Evolutionary conservation across 2,797 vertebrate genomes (phyloP).

Genomic region (Morus bassanus): DNA sequence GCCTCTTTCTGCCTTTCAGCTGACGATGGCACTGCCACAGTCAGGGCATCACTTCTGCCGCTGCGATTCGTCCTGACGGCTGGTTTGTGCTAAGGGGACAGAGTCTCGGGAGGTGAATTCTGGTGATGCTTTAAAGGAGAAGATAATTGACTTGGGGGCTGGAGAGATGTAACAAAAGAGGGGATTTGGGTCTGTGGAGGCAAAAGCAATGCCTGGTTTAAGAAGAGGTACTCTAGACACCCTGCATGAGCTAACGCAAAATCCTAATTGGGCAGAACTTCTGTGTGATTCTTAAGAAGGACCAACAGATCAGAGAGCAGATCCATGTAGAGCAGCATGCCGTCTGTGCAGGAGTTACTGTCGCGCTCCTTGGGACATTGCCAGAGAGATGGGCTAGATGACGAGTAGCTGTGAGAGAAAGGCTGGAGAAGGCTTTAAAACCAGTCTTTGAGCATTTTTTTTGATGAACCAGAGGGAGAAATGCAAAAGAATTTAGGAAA

Average conservation of each 20-base stretch:
- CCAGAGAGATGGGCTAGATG: not conserved
- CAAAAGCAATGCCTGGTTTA: not conserved
- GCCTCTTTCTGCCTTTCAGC: not conserved
- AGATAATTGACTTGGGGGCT: rapidly evolving
- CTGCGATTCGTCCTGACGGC: rapidly evolving
- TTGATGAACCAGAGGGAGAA: not conserved
- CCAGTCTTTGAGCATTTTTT: not conserved
- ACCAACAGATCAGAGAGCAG: not conserved
- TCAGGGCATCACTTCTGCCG: not conserved
- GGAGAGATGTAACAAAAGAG: not conserved
- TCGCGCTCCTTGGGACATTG: not conserved
- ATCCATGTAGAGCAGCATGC: not conserved
- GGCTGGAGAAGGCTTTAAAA: not conserved
- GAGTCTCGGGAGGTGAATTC: not conserved
- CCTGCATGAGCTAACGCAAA: not conserved
- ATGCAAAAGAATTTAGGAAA: not conserved
- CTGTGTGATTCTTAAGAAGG: not conserved
- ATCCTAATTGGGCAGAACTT: not conserved
- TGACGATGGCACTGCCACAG: not conserved
- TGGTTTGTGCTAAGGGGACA: not conserved
- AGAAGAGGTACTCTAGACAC: not conserved
- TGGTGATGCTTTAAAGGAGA: not conserved
- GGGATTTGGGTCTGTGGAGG: not conserved
- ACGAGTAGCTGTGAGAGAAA: not conserved
- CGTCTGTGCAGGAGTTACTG: not conserved